Conservation (phyloP, 2,113 vertebrate species). For the Hyaena hyaena region DNA sequence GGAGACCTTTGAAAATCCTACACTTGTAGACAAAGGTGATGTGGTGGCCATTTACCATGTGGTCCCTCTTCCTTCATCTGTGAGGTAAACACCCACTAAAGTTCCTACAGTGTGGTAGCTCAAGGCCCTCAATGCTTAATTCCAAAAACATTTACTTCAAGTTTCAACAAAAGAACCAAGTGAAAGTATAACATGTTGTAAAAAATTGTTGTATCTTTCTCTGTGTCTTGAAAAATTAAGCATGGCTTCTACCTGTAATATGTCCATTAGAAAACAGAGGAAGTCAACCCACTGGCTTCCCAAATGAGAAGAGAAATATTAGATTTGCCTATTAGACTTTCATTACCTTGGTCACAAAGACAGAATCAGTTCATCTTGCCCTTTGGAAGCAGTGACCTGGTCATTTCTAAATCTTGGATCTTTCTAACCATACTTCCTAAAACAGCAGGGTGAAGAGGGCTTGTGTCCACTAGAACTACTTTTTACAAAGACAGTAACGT, state of each 20-base stretch:
- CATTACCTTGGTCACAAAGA: background rate
- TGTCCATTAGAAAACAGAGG: background rate
- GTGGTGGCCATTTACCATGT: background rate
- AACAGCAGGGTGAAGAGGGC: background rate
- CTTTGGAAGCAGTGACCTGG: background rate
- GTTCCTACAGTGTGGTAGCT: background rate
- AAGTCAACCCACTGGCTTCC: background rate
- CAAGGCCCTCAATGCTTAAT: background rate
- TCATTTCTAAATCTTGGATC: background rate
- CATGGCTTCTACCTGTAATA: background rate
- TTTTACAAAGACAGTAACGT: background rate
- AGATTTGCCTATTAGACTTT: background rate
- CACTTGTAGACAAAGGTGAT: background rate
- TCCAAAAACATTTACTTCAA: background rate
- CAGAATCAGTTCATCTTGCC: background rate
- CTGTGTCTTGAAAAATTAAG: background rate
- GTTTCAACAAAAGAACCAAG: background rate
- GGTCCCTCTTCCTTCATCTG: background rate
- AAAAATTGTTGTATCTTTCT: background rate
- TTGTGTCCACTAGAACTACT: background rate
- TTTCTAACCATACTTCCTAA: background rate
- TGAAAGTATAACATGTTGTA: background rate
- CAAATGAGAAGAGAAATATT: background rate
- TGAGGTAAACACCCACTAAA: background rate
- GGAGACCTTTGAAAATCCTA: background rate